phyloP scores from a whole-genome alignment of 2,113 vertebrate genomes.

The Gavia stellata region DNA sequence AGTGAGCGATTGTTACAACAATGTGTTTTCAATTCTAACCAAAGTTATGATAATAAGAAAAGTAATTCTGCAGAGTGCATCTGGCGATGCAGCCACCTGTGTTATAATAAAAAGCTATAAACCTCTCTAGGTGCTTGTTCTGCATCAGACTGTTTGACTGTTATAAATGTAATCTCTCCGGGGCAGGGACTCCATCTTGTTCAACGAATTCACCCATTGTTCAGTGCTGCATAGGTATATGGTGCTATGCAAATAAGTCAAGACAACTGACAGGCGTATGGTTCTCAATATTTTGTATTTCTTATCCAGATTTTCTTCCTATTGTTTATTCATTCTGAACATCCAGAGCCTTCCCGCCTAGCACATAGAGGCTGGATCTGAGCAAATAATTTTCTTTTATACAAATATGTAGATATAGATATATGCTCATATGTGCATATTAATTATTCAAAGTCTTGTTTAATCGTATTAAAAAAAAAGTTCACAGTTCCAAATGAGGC shows the following conservation, averaged over 20 bases:
- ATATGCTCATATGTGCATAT: background rate
- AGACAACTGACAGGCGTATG: background rate
- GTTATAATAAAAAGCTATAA: background rate
- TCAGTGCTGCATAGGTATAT: background rate
- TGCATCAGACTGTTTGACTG: background rate
- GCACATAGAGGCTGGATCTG: background rate
- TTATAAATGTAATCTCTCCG: background rate
- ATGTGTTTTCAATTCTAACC: background rate
- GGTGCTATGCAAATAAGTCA: background rate
- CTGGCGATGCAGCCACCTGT: background rate
- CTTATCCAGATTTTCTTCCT: background rate
- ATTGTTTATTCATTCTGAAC: background rate
- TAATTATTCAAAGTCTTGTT: background rate
- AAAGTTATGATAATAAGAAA: slow-evolving; percentile 23
- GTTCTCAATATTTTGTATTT: background rate
- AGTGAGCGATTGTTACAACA: background rate
- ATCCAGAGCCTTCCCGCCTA: background rate
- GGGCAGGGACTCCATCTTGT: background rate
- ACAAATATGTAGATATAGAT: background rate
- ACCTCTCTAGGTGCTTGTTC: background rate
- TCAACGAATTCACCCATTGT: background rate
- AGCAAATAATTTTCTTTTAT: background rate
- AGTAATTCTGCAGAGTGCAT: background rate
- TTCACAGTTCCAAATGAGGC: background rate
- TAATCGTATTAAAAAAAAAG: background rate